Conservation (phyloP, 1,140 invertebrate species). For the Ruditapes philippinarum region DNA sequence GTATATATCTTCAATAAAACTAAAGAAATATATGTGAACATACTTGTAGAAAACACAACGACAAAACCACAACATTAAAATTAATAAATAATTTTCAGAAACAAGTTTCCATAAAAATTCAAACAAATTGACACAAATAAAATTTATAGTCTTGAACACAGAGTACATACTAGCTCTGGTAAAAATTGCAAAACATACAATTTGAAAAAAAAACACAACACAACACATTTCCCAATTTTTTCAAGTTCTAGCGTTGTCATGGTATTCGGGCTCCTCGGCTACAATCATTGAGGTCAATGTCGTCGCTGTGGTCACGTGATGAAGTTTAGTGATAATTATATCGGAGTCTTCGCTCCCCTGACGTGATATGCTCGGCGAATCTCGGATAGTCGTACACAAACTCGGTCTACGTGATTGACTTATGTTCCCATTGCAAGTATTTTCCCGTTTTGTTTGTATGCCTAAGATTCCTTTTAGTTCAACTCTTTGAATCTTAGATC, state of each 20-base stretch:
- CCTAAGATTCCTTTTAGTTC: constrained; percentile 76
- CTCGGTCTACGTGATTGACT: neutral
- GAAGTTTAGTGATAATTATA: constrained; percentile 42
- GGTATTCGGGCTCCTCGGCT: constrained; percentile 31
- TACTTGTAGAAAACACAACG: too few relatives aligned
- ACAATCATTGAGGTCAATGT: constrained; percentile 69
- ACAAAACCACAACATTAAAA: too few relatives aligned
- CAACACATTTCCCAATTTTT: neutral
- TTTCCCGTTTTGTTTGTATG: constrained; percentile 16
- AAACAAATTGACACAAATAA: too few relatives aligned
- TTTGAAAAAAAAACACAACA: too few relatives aligned
- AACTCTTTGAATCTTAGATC: constrained; percentile 86
- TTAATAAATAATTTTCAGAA: too few relatives aligned
- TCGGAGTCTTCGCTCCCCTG: constrained; percentile 73
- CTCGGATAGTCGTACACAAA: constrained; percentile 49
- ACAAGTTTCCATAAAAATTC: too few relatives aligned
- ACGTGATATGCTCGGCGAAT: constrained; percentile 66
- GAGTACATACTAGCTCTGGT: too few relatives aligned
- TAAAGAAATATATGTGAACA: too few relatives aligned
- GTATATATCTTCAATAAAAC: too few relatives aligned
- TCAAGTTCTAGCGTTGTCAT: neutral
- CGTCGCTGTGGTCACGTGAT: constrained; percentile 68
- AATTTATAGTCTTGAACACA: too few relatives aligned
- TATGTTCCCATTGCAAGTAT: constrained; percentile 1
- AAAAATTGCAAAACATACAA: too few relatives aligned